Evolutionary conservation across 1,140 invertebrate species (phyloP), one percentile per base, ranked within the genome.

Genomic region (Drosophila azteca): DNA sequence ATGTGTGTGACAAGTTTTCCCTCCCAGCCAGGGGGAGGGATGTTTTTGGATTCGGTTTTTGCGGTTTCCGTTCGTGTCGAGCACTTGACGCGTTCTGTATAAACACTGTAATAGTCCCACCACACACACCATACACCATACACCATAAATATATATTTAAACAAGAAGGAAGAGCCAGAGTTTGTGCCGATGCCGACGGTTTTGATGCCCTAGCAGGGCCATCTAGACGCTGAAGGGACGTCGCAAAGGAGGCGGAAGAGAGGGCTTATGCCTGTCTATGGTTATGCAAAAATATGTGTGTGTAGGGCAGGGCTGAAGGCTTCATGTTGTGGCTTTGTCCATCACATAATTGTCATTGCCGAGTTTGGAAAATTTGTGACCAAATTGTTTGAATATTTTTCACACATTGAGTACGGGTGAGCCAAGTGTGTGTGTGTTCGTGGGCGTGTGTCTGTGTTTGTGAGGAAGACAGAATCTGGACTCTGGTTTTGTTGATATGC

Each of bases 341-440:
- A 83, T 55, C 58, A 60, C 62, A 83, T 63, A 75, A 75, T 76
- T 66, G 58, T 79, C 71, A 66, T 64, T 76, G 76, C 46, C 71
- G 50, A 67, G 76, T 72, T 79, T 61, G 59, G 59, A 72, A 66
- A 63, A 57, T 74, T 55, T 83, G 43, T 45, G 61, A 59, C 69
- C 46, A 61, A 85, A 67, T 57, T 69, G 53, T 61, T 66, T 50
- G 13, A 49, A 69, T 49, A 69, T 51, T 72, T 61, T 80, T 51
- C 63, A 69, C 66, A 81, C 65, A 51, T 51, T 62, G 45, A 57
- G n/a, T 5, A 5, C 20, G 24, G 15, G 13, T 15, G 6, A n/a
- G n/a, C n/a, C n/a, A n/a, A n/a, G n/a, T 24, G 29, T 24, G 13
- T 41, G 26, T 17, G 13, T 41, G 26, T 17, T 9, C 15, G 3